phyloP scores from a whole-genome alignment of 2,888 invertebrate genomes.

The Pycnomerus fuliginosus region DNA sequence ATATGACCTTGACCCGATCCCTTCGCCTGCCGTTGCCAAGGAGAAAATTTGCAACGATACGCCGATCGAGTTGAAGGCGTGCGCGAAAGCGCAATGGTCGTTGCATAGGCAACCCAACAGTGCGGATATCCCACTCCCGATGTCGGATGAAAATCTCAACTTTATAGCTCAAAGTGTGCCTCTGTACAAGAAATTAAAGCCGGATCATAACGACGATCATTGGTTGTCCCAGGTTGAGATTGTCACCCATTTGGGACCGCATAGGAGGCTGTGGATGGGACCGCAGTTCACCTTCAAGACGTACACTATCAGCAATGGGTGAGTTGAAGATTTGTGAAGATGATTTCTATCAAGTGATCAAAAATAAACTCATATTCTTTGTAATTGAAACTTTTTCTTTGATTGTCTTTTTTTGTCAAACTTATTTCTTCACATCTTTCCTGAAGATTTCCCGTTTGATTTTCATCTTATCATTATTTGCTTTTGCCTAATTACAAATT shows the following conservation, averaged over 20 bases:
- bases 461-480: no score
- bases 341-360: no score
- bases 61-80: constrained; percentile 78
- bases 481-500: no score
- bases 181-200: constrained; percentile 28
- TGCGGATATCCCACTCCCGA: constrained; percentile 73
- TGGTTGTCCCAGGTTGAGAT: constrained; percentile 98
- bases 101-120: constrained; percentile 66
- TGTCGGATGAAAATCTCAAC: constrained; percentile 69
- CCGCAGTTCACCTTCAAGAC: constrained; percentile 99
- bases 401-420: no score
- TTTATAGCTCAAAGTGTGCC: constrained; percentile 51
- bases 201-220: constrained; percentile 66
- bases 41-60: constrained; percentile 86
- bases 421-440: no score
- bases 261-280: constrained; percentile 96
- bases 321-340: no score
- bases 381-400: no score
- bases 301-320: constrained; percentile 77
- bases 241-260: constrained; percentile 94
- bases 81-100: constrained; percentile 86
- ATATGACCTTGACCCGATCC: constrained; percentile 81
- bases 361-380: no score
- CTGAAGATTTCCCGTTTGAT: no score
- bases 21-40: constrained; percentile 67